Conservation (phyloP, 2,888 invertebrate genomes). For the Netelia melanura region DNA sequence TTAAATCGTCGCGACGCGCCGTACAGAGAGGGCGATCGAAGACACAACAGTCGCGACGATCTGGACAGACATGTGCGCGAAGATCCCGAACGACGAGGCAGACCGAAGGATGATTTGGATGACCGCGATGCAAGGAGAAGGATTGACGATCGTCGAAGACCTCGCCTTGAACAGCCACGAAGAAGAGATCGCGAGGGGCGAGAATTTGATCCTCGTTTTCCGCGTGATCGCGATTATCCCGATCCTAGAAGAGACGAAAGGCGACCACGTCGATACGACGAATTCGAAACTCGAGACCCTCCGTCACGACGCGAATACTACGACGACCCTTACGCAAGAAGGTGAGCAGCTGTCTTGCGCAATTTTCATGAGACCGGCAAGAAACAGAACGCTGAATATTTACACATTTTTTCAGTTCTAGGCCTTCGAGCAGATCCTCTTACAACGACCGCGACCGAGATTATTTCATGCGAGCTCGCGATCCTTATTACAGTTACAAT, state of each 20-base stretch:
- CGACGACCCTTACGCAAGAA: slow-evolving; percentile 81
- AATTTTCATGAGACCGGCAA: background rate
- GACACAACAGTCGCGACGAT: slow-evolving; percentile 81
- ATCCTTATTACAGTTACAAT: slow-evolving; percentile 82
- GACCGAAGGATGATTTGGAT: slow-evolving; percentile 80
- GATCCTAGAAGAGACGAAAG: slow-evolving; percentile 82
- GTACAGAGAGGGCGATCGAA: slow-evolving; percentile 80
- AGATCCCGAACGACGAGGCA: slow-evolving; percentile 78
- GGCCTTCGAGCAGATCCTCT: slow-evolving; percentile 83
- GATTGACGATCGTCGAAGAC: slow-evolving; percentile 78
- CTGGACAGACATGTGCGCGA: slow-evolving; percentile 79
- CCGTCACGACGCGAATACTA: slow-evolving; percentile 80
- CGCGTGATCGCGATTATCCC: slow-evolving; percentile 77
- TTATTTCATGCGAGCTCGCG: slow-evolving; percentile 79
- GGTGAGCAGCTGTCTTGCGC: slow-evolving; percentile 70
- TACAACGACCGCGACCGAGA: slow-evolving; percentile 83
- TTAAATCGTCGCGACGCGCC: slow-evolving; percentile 80
- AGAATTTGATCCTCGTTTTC: slow-evolving; percentile 80
- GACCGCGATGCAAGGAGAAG: slow-evolving; percentile 79
- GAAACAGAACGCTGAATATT: background rate
- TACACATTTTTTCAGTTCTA: slow-evolving; percentile 75
- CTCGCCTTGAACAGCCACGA: slow-evolving; percentile 77
- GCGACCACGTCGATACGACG: slow-evolving; percentile 80
- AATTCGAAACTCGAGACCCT: slow-evolving; percentile 80
- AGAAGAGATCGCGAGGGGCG: slow-evolving; percentile 73